Evolutionary conservation across 2,797 vertebrate genomes (phyloP).

Genomic region (Moxostoma hubbsi): DNA sequence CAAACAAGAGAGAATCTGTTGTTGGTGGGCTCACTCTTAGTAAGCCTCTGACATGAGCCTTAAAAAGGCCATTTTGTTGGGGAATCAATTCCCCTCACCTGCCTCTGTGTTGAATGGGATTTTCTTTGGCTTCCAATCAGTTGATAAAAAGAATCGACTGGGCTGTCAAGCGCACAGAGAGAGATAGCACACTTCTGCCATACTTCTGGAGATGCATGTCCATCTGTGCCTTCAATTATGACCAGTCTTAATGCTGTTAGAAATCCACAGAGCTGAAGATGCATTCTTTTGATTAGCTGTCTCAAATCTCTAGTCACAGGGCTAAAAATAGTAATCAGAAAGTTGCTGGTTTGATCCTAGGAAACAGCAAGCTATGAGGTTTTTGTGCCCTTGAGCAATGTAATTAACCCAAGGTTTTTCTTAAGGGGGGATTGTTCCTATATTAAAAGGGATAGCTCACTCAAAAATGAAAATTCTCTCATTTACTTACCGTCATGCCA

Average conservation of each 20-base stretch:
- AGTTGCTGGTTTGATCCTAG: no score
- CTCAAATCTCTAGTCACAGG: not conserved
- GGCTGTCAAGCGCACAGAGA: constrained; percentile 7
- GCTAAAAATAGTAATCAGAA: no score
- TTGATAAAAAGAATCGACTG: constrained; percentile 52
- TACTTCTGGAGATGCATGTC: constrained; percentile 4
- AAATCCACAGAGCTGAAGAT: not conserved
- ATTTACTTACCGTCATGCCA: no score
- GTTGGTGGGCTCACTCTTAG: not conserved
- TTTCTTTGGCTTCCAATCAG: constrained; percentile 37
- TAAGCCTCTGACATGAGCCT: not conserved
- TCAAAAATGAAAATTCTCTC: no score
- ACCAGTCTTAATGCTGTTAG: not conserved
- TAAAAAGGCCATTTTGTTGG: not conserved
- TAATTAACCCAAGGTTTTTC: no score
- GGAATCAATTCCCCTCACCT: constrained; percentile 33
- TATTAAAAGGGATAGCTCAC: no score
- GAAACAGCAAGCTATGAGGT: no score
- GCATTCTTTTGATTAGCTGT: not conserved
- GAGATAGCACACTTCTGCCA: constrained; percentile 8
- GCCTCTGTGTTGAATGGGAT: constrained; percentile 17
- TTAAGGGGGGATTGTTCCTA: no score
- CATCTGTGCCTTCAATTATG: not conserved
- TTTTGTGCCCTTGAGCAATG: no score
- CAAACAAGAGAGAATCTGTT: not conserved